A percentile compares a stretch with the other conserved stretches of the same genome.
These are phyloP conservation scores for Tachina grossa DNA, from an alignment of 2,888 invertebrate genomes.

Conservation along the genomic window DNA sequence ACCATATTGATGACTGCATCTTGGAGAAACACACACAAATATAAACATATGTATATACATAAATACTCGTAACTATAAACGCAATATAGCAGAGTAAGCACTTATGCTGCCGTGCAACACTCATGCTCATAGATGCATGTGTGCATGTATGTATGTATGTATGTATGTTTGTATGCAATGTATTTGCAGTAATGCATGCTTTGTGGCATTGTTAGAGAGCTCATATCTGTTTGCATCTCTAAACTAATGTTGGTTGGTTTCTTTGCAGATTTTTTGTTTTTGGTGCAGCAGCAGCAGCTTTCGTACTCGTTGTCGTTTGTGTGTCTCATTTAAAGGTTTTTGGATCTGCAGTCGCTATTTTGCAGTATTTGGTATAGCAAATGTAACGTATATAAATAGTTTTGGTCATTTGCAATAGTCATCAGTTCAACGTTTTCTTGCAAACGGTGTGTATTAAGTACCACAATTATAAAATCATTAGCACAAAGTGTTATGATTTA, in stretches of 20 bases:
- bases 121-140: constrained; percentile 3
- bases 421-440: constrained; percentile 83
- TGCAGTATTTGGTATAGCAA: constrained; percentile 68
- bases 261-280: constrained; percentile 20
- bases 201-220: constrained; percentile 47
- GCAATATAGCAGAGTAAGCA: background rate
- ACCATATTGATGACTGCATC: constrained; percentile 46
- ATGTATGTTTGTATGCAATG: background rate
- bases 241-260: constrained; percentile 52
- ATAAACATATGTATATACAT: background rate
- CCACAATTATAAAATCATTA: constrained; percentile 26
- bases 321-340: constrained; percentile 63
- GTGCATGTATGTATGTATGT: constrained; percentile 4
- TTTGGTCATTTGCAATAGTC: constrained; percentile 82
- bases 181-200: background rate
- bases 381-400: constrained; percentile 82
- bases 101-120: constrained; percentile 41
- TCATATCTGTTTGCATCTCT: constrained; percentile 63
- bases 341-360: constrained; percentile 60
- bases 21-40: constrained; percentile 6
- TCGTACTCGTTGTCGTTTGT: constrained; percentile 40
- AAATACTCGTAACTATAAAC: background rate
- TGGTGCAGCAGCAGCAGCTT: constrained; percentile 21
- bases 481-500: constrained; percentile 1
- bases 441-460: constrained; percentile 78